Base-by-base conservation (phyloP, 1,140 invertebrate genomes). In the Oncopodura yosiiana region DNA sequence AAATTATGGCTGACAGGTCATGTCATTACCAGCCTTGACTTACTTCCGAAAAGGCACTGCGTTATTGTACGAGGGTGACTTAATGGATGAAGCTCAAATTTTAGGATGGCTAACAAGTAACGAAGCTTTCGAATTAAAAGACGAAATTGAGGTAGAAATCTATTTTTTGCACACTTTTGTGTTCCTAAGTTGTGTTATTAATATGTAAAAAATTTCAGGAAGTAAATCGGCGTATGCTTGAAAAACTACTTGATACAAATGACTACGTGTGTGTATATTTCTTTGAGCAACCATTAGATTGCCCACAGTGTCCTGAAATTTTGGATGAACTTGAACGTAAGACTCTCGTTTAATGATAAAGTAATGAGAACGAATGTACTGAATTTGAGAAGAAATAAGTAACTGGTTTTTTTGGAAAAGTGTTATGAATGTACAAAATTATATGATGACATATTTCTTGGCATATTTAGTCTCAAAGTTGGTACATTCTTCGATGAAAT, bases 241-340 rank as follows among this genome's bases (percentile, higher is more conserved):
- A 94, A 62, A 94, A 94, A 71, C 70, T 94, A 2, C 72, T 95
- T 1, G 89, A 94, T 61, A 90, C 94, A 70, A 94, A 93, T 66
- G 90, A 94, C 73, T 94, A 90, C 69, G 72, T 94, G 16, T 83
- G 88, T n/a, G 90, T 94, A 23, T 94, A 88, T 67, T 94, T 94
- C 67, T 94, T 90, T 94, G 77, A 84, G 85, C 11, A 27, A 27
- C 23, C 8, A 9, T 39, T 50, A 44, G 11, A 4, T 51, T 51
- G 41, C 46, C 16, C 11, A 30, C 14, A 1, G 16, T 27, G 14
- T 14, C 38, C 48, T 9, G 24, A 11, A 32, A 3, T 23, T 39
- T 18, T 53, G 29, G 36, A 12, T n/a, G n/a, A n/a, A n/a, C n/a
- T n/a, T n/a, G n/a, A n/a, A n/a, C n/a, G n/a, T n/a, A n/a, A n/a